phyloP scores from a whole-genome alignment of 2,797 vertebrate species.

The Myoxocephalus aenaeus region DNA sequence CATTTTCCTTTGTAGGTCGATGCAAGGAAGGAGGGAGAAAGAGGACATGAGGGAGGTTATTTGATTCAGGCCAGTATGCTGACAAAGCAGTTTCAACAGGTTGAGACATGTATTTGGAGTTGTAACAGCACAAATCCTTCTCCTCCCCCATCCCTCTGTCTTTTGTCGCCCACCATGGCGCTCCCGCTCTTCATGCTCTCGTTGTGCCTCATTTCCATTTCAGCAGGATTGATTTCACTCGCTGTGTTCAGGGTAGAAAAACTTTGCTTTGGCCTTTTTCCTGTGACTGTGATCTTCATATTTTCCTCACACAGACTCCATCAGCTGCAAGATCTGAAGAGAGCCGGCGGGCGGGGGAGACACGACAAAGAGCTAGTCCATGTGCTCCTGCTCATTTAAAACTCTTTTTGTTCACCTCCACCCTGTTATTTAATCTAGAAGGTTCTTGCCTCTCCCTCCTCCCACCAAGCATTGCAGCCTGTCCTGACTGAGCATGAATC shows the following conservation, averaged over 20 bases:
- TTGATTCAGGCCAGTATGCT: slow-evolving; percentile 50
- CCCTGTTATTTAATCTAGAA: slow-evolving; percentile 21
- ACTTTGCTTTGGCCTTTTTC: slow-evolving; percentile 58
- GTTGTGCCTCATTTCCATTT: slow-evolving; percentile 66
- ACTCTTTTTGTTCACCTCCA: neutral
- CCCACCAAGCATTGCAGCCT: neutral
- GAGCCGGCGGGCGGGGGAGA: slow-evolving; percentile 4
- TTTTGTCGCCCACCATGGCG: slow-evolving; percentile 49
- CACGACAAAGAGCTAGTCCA: neutral
- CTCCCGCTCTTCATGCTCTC: slow-evolving; percentile 46
- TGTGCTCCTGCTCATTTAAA: neutral
- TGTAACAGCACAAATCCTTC: slow-evolving; percentile 24
- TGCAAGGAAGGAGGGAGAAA: slow-evolving; percentile 7
- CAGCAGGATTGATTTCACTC: slow-evolving; percentile 70
- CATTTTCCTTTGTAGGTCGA: slow-evolving; percentile 50
- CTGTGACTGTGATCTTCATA: slow-evolving; percentile 40
- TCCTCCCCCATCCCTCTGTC: slow-evolving; percentile 8
- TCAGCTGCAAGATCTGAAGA: slow-evolving; percentile 4
- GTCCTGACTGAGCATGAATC: slow-evolving; percentile 16
- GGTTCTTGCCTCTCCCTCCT: neutral
- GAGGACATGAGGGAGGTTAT: neutral
- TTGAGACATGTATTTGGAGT: slow-evolving; percentile 65
- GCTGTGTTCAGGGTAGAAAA: slow-evolving; percentile 36
- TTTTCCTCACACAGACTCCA: slow-evolving; percentile 37
- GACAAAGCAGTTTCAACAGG: slow-evolving; percentile 70